Base-by-base conservation (phyloP, 2,797 vertebrate species). In the Molossus molossus region DNA sequence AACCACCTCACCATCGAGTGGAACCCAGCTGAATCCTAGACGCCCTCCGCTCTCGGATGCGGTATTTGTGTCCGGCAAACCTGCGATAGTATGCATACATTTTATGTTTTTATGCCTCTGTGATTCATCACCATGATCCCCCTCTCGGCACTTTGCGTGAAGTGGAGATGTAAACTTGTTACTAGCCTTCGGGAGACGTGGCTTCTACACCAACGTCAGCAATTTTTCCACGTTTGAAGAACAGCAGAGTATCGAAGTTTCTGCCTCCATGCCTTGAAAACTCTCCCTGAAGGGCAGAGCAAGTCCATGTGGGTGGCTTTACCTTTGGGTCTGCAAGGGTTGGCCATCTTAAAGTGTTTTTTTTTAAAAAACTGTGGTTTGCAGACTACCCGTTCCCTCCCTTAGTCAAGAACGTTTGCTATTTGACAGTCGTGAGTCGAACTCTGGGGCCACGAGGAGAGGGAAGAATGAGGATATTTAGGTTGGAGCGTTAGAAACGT, bases 101-200 rank as follows among this genome's bases (percentile, higher is more conserved):
- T 69, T 75, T 65, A 69, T n/a, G 62, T 20, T 62, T 77, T 50
- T 29, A 29, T 23, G 29, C 21, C 91, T 81, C 23, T 60, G 33
- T 69, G 40, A 48, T 72, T 73, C 58, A 73, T 92, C 27, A 55
- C 80, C 62, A 75, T 50, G 69, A 76, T 33, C 83, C 67, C 14
- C 25, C 57, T 90, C 48, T 93, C 18, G 20, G 60, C 23, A 88
- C 21, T 75, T 79, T 11, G 10, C 29, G 15, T 70, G 70, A 82
- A 70, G 23, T 95, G 13, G 77, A 93, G 94, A 93, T 82, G 21
- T 33, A 62, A 95, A 90, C 92, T 55, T 83, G 33, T 79, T 75
- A 90, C 60, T 27, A 81, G 73, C 14, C 45, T 92, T 91, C 37
- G 8, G 57, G 67, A 95, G 69, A 83, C 20, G n/a, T 76, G 94